phyloP scores from a whole-genome alignment of 2,113 vertebrate genomes.

The Paradisaea rubra region DNA sequence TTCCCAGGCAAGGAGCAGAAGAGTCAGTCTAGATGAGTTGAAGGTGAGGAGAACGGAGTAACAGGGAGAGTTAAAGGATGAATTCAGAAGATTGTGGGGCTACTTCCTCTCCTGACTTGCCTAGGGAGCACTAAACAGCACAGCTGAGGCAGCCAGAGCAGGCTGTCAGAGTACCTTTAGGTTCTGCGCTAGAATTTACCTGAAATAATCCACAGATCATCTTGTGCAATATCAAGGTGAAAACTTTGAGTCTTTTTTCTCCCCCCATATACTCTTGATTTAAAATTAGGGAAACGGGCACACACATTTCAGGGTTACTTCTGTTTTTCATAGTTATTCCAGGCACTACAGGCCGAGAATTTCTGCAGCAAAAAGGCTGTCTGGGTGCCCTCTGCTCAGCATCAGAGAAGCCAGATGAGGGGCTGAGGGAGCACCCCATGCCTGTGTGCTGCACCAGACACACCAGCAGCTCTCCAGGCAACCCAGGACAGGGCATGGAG shows the following conservation, averaged over 20 bases:
- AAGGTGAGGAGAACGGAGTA: not conserved
- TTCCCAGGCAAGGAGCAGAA: not conserved
- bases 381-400: accelerated
- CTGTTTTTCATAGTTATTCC: not conserved
- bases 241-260: not conserved
- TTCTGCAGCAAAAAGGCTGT: not conserved
- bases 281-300: not conserved
- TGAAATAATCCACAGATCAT: not conserved
- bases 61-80: not conserved
- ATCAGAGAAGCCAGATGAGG: not conserved
- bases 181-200: not conserved
- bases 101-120: not conserved
- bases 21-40: not conserved
- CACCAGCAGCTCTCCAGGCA: not conserved
- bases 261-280: not conserved
- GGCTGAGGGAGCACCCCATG: not conserved
- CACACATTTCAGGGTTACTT: not conserved
- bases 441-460: not conserved
- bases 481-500: not conserved
- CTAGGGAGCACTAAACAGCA: not conserved
- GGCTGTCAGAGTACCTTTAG: not conserved
- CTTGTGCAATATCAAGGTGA: not conserved
- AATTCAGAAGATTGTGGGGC: not conserved
- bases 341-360: not conserved
- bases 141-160: not conserved